Evolutionary conservation across 2,888 invertebrate genomes (phyloP).

Genomic region (Hemithea aestivaria): DNA sequence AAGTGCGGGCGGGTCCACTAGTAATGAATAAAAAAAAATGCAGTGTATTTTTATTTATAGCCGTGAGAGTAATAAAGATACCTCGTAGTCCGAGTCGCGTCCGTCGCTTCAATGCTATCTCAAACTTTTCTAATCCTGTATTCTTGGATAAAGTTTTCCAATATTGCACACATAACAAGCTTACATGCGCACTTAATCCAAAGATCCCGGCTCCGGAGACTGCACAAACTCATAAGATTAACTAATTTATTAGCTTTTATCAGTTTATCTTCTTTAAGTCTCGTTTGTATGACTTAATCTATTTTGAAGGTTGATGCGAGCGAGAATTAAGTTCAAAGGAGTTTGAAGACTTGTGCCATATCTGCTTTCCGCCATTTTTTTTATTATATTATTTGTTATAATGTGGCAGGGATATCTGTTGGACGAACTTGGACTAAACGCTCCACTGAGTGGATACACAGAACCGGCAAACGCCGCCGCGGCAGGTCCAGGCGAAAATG

Average conservation of each 20-base stretch:
- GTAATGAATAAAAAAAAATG: no score
- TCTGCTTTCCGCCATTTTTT: no score
- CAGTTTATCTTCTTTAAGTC: slow-evolving; percentile 5
- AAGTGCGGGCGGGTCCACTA: no score
- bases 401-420: no score
- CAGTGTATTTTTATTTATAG: slow-evolving; percentile 14
- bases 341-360: no score
- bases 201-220: slow-evolving; percentile 35
- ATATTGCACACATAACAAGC: slow-evolving; percentile 61
- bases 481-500: no score
- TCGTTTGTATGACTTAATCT: not conserved
- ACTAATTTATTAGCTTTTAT: slow-evolving; percentile 37
- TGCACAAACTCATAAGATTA: slow-evolving; percentile 36
- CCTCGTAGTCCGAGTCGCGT: slow-evolving; percentile 32
- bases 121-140: slow-evolving; percentile 65
- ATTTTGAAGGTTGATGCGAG: not conserved
- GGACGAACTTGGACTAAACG: no score
- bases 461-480: no score
- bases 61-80: slow-evolving; percentile 13
- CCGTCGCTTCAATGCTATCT: slow-evolving; percentile 39
- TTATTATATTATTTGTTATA: no score
- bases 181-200: slow-evolving; percentile 52
- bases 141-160: slow-evolving; percentile 64
- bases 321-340: no score
- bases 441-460: no score